These are phyloP conservation scores for Strongylocentrotus purpuratus DNA, from an alignment of 35 echinoderm and acorn worm genomes.

Conservation along the genomic window DNA sequence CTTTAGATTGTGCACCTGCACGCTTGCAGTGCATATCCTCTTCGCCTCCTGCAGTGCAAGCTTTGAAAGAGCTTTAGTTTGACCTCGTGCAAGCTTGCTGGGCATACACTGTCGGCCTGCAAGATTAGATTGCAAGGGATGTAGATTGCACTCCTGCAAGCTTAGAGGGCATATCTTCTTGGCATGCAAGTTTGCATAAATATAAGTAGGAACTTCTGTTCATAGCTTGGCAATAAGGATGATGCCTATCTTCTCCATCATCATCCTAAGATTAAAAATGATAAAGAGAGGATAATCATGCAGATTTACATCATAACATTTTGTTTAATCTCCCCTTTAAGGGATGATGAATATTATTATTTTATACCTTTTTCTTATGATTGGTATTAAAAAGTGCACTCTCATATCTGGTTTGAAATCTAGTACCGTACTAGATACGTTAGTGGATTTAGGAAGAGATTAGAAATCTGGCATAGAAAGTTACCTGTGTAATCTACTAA, in stretches of 20 bases:
- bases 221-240: too few relatives aligned
- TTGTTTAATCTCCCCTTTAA: neutral
- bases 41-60: too few relatives aligned
- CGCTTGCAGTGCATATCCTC: too few relatives aligned
- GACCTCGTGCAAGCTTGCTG: too few relatives aligned
- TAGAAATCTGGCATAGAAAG: neutral
- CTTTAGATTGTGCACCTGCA: too few relatives aligned
- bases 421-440: neutral
- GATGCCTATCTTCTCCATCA: neutral
- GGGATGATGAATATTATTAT: neutral
- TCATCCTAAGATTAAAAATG: neutral
- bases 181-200: too few relatives aligned
- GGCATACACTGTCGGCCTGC: too few relatives aligned
- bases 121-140: too few relatives aligned
- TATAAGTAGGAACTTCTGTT: too few relatives aligned
- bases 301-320: neutral
- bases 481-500: neutral
- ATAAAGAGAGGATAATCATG: neutral
- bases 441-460: neutral
- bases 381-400: neutral
- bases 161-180: too few relatives aligned
- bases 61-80: too few relatives aligned
- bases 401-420: neutral
- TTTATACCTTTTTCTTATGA: neutral
- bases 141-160: too few relatives aligned